phyloP scores from a whole-genome alignment of 2,888 invertebrate species.

The Leptothorax acervorum region DNA sequence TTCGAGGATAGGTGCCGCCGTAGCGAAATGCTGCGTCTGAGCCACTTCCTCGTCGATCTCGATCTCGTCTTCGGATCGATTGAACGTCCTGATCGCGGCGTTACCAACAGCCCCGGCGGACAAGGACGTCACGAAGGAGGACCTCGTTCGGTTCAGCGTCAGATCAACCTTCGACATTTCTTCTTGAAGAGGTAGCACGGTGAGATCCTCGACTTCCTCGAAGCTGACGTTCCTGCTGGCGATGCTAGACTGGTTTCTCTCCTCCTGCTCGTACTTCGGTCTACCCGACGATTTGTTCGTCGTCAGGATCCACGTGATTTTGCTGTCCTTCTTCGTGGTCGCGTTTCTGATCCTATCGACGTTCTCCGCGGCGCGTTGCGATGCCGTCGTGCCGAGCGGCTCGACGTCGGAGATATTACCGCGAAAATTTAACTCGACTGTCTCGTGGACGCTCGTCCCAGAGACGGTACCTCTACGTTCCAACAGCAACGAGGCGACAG shows the following conservation, averaged over 20 bases:
- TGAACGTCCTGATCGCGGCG: conserved; percentile 72
- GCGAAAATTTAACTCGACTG: conserved; percentile 38
- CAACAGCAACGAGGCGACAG: conserved; percentile 18
- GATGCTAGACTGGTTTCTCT: conserved; percentile 56
- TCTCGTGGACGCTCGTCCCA: conserved; percentile 41
- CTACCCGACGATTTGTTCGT: conserved; percentile 72
- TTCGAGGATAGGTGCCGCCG: conserved; percentile 80
- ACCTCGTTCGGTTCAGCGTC: conserved; percentile 76
- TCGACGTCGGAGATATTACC: conserved; percentile 48
- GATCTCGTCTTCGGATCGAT: conserved; percentile 77
- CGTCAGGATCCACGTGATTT: conserved; percentile 78
- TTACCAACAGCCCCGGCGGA: conserved; percentile 58
- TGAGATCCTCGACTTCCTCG: conserved; percentile 67
- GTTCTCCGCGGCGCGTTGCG: conserved; percentile 42
- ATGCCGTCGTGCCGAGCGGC: conserved; percentile 5
- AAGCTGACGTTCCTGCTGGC: conserved; percentile 55
- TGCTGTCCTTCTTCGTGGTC: conserved; percentile 76
- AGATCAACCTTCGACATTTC: conserved; percentile 76
- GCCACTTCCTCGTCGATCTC: conserved; percentile 76
- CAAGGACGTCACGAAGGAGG: conserved; percentile 60
- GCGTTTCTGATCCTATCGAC: conserved; percentile 58
- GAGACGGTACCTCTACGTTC: conserved; percentile 49
- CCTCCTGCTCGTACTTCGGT: conserved; percentile 73
- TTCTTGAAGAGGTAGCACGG: conserved; percentile 78
- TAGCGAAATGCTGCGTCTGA: conserved; percentile 77